Base-by-base conservation (phyloP, 2,797 vertebrate species). In the Chelmon rostratus region DNA sequence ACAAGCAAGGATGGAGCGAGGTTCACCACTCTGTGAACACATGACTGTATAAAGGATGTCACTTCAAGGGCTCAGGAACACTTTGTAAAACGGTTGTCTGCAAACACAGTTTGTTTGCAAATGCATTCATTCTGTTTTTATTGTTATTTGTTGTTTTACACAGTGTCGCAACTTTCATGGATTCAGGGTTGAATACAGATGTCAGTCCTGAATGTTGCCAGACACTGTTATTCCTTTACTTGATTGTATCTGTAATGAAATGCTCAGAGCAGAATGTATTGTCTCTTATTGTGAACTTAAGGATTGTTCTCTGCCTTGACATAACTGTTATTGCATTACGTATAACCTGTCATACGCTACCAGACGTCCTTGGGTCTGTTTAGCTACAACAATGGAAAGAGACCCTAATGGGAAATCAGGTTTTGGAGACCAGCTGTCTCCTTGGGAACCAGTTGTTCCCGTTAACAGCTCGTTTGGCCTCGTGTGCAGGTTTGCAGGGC, bases 391-490 rank as follows among this genome's bases (percentile, higher is more conserved):
- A 35, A 40, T 70, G 52, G 64, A 72, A 65, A 69, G 18, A 35
- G 19, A 38, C 31, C 46, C 79, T 49, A 33, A 16, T 69, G 85
- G 81, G 77, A 90, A 82, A 78, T 88, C 64, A 76, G 84, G 81
- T 77, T 67, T 64, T 73, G 23, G 37, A 70, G 58, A 69, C 47
- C 67, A 76, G 59, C 73, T 54, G 85, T 87, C 69, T 79, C 76
- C 78, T n/a, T 86, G 80, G 85, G 76, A 90, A 83, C 73, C 50
- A 64, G 38, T 54, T 77, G 44, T 69, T 85, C 53, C 58, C 63
- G 35, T 54, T 49, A 63, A 66, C 73, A 46, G 44, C 72, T 79
- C 79, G 21, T 50, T 52, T 71, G 70, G 47, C 61, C 58, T 67
- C 28, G 3, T 42, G 59, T 68, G 40, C 21, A 35, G 15, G 23